Evolutionary conservation across 2,888 invertebrate genomes (phyloP).

Genomic region (Graphium colonna): DNA sequence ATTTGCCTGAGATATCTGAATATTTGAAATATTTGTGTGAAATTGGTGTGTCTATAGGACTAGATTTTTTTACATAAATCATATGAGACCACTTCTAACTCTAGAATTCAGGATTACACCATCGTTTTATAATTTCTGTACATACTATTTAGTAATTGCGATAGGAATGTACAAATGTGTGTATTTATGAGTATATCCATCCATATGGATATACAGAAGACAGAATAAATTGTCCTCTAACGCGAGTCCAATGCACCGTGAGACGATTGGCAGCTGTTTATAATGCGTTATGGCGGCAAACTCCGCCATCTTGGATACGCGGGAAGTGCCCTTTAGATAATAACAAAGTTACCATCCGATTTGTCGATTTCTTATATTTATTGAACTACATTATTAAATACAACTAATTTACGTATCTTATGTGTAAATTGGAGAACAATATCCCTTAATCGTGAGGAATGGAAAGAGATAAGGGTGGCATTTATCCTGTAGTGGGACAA

Average conservation of each 20-base stretch:
- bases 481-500: not conserved
- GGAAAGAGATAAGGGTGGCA: not conserved
- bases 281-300: slow-evolving; percentile 5
- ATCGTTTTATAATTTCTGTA: not conserved
- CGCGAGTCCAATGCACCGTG: slow-evolving; percentile 11
- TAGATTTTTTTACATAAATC: not conserved
- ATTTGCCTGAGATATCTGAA: too few relatives aligned
- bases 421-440: too few relatives aligned
- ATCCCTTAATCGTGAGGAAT: too few relatives aligned
- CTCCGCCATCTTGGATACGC: not conserved
- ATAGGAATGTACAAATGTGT: not conserved
- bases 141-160: not conserved
- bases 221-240: slow-evolving; percentile 2
- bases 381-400: too few relatives aligned
- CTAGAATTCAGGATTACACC: not conserved
- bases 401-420: too few relatives aligned
- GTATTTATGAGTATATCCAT: not conserved
- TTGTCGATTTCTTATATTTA: too few relatives aligned
- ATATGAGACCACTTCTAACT: not conserved
- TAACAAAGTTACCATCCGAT: too few relatives aligned
- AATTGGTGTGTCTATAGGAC: too few relatives aligned
- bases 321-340: not conserved
- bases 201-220: not conserved
- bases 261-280: slow-evolving; percentile 9
- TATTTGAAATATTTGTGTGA: too few relatives aligned